Evolutionary conservation across 2,113 vertebrate genomes (phyloP).

Genomic region (Coracopsis vasa): DNA sequence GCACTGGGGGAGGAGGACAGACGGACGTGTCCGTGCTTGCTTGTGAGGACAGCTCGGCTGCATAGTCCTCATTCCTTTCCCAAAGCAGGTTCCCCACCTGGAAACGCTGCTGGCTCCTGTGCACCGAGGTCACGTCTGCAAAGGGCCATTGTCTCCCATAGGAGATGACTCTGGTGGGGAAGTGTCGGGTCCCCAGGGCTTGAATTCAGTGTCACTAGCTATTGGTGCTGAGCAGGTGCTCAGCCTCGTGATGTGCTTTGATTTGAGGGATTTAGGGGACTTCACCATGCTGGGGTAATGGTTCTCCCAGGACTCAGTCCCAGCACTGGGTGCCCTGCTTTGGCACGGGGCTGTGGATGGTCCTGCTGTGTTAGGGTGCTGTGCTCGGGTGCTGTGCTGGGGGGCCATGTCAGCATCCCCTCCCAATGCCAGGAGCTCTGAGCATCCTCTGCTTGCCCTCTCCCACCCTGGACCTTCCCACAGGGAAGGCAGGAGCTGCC

Average conservation of each 20-base stretch:
- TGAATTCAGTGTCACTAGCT: not conserved
- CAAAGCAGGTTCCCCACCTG: not conserved
- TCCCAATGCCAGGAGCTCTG: not conserved
- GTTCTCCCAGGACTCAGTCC: not conserved
- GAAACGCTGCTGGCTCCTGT: not conserved
- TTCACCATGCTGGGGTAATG: not conserved
- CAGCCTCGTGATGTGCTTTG: not conserved
- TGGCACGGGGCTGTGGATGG: rapidly evolving
- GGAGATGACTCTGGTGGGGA: not conserved
- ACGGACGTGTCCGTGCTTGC: not conserved
- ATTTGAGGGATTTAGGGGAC: not conserved
- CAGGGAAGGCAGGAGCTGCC: not conserved
- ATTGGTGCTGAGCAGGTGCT: rapidly evolving
- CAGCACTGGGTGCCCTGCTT: not conserved
- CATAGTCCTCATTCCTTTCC: conserved; percentile 36
- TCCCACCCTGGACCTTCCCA: not conserved
- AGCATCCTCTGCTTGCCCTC: not conserved
- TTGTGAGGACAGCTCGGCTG: not conserved
- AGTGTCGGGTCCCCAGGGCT: rapidly evolving
- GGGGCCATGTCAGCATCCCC: rapidly evolving
- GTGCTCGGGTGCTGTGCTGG: not conserved
- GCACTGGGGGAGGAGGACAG: not conserved
- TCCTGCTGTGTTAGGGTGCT: not conserved
- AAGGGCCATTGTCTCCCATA: rapidly evolving
- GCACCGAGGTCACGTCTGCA: rapidly evolving